These are phyloP conservation scores for Psittacula derbiana DNA, from an alignment of 2,797 vertebrate species.

Conservation along the genomic window DNA sequence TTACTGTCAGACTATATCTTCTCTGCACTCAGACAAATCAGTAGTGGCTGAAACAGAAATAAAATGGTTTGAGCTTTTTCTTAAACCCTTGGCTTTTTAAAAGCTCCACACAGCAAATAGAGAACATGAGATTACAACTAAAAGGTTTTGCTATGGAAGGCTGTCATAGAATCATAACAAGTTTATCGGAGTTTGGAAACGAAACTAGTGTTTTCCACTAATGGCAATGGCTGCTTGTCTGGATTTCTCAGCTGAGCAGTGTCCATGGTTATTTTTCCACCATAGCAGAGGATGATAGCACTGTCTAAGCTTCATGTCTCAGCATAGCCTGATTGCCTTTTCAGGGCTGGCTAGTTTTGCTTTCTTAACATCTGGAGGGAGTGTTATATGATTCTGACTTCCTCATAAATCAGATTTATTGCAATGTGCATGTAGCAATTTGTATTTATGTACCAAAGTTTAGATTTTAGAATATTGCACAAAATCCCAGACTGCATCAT, in stretches of 20 bases:
- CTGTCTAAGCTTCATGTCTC: not conserved
- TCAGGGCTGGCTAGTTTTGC: conserved; percentile 14
- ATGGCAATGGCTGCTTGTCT: not conserved
- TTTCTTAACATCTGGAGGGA: conserved; percentile 44
- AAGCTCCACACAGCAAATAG: not conserved
- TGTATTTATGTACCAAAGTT: not conserved
- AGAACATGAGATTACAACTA: not conserved
- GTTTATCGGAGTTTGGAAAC: not conserved
- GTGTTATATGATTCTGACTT: not conserved
- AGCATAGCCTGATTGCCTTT: conserved; percentile 27
- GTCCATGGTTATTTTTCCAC: not conserved
- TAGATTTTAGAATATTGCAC: not conserved
- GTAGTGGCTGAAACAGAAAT: not conserved
- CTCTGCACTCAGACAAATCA: not conserved
- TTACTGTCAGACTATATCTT: not conserved
- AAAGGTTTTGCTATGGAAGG: conserved; percentile 19
- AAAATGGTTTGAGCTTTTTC: not conserved
- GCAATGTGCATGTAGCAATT: not conserved
- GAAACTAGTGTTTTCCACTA: not conserved
- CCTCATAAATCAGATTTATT: conserved; percentile 26
- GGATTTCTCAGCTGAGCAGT: conserved; percentile 1
- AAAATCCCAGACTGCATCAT: not conserved
- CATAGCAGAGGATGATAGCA: not conserved
- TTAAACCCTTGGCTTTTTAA: not conserved
- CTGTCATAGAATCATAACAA: conserved; percentile 13